Evolutionary conservation across 2,888 invertebrate genomes (phyloP).

Genomic region (Junonia oenone): DNA sequence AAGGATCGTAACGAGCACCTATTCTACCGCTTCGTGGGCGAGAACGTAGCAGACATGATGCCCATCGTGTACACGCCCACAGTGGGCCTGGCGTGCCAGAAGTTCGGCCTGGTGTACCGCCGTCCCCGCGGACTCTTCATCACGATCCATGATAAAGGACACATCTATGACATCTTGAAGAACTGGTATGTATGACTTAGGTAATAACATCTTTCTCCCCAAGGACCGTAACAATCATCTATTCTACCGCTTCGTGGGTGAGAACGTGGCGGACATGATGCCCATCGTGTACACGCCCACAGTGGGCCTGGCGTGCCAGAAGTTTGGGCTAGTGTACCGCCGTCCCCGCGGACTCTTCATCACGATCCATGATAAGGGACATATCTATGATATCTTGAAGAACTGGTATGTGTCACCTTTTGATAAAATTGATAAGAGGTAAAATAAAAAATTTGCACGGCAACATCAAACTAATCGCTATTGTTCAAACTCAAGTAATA

Average conservation of each 20-base stretch:
- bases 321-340: constrained; percentile 94
- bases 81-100: constrained; percentile 98
- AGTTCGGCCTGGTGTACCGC: constrained; percentile 94
- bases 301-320: constrained; percentile 98
- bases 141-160: constrained; percentile 96
- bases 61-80: constrained; percentile 99
- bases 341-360: constrained; percentile 96
- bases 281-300: constrained; percentile 99
- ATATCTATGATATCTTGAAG: constrained; percentile 94
- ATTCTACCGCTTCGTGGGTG: constrained; percentile 93
- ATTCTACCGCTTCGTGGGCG: constrained; percentile 93
- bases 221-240: constrained; percentile 97
- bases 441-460: no score
- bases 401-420: constrained; percentile 88
- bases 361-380: constrained; percentile 96
- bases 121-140: constrained; percentile 96
- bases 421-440: no score
- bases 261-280: constrained; percentile 95
- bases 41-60: constrained; percentile 95
- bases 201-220: no score
- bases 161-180: constrained; percentile 94
- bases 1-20: constrained; percentile 97
- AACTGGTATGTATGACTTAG: constrained; percentile 88
- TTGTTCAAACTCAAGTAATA: no score
- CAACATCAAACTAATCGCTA: no score